These are phyloP conservation scores for Lydus trimaculatus DNA, from an alignment of 2,888 invertebrate genomes.

Conservation along the genomic window DNA sequence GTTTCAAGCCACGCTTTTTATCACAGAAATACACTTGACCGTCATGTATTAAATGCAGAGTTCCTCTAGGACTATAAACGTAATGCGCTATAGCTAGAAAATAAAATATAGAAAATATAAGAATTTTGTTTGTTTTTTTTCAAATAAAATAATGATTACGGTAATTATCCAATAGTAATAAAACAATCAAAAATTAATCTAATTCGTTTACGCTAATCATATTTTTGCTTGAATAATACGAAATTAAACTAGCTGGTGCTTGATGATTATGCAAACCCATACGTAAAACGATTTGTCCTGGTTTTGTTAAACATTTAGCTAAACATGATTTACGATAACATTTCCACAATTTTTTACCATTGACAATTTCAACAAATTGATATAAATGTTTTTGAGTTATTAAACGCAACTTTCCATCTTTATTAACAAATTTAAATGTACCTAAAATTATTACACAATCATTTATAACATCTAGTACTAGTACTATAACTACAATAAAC, in stretches of 20 bases:
- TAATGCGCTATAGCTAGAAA: slow-evolving; percentile 34
- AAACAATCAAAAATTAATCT: neutral
- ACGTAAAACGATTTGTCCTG: slow-evolving; percentile 44
- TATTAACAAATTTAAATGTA: slow-evolving; percentile 43
- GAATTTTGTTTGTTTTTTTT: no score
- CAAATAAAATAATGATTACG: no score
- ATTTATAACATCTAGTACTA: no score
- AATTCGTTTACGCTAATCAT: neutral
- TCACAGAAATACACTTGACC: slow-evolving; percentile 36
- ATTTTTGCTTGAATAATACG: neutral
- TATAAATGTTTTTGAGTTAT: slow-evolving; percentile 44
- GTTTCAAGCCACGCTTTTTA: slow-evolving; percentile 30
- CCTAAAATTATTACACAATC: slow-evolving; percentile 35
- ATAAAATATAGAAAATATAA: neutral
- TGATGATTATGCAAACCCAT: slow-evolving; percentile 47
- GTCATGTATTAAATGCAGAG: slow-evolving; percentile 29
- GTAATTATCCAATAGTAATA: no score
- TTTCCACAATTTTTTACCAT: slow-evolving; percentile 42
- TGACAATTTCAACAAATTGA: slow-evolving; percentile 36
- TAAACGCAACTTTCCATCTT: neutral
- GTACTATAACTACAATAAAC: no score
- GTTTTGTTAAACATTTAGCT: slow-evolving; percentile 46
- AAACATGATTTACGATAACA: slow-evolving; percentile 44
- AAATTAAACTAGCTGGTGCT: slow-evolving; percentile 34
- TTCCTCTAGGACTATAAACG: slow-evolving; percentile 29